A percentile compares a stretch with the other conserved stretches of the same genome.
phyloP scores from a whole-genome alignment of 53 echinoderm and acorn worm species.

The Antedon mediterranea region DNA sequence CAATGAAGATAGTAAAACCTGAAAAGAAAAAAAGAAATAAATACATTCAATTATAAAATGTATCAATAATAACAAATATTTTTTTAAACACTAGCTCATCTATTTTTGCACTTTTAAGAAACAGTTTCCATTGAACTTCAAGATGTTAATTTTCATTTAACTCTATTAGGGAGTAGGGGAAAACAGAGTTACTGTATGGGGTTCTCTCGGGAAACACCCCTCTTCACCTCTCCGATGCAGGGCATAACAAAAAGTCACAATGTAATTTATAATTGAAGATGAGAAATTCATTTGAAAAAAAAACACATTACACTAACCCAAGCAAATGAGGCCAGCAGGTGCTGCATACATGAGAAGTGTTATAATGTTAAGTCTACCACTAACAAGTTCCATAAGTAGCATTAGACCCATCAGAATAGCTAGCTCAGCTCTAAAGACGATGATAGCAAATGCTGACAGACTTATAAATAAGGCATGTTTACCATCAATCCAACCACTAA shows the following conservation, averaged over 20 bases:
- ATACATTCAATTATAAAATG: not conserved
- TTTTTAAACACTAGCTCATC: not conserved
- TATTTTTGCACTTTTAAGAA: no score
- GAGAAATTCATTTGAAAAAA: no score
- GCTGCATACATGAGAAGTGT: constrained; percentile 41
- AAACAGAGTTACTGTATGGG: no score
- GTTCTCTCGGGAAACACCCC: no score
- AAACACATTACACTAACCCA: constrained; percentile 15
- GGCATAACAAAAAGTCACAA: no score
- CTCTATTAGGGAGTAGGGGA: no score
- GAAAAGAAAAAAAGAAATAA: not conserved
- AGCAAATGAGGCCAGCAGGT: constrained; percentile 32
- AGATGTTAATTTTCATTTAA: no score
- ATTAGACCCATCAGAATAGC: constrained; percentile 57
- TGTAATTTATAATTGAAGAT: no score
- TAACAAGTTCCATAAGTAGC: constrained; percentile 59
- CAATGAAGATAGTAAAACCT: constrained; percentile 61
- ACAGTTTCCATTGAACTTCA: no score
- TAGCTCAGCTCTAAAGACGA: constrained; percentile 75
- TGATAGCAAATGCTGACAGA: constrained; percentile 62
- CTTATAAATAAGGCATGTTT: constrained; percentile 58
- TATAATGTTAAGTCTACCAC: constrained; percentile 37
- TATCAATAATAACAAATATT: not conserved
- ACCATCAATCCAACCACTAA: constrained; percentile 46
- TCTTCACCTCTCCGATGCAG: no score